Conservation (phyloP, 2,113 vertebrate genomes). For the Haemorhous mexicanus region DNA sequence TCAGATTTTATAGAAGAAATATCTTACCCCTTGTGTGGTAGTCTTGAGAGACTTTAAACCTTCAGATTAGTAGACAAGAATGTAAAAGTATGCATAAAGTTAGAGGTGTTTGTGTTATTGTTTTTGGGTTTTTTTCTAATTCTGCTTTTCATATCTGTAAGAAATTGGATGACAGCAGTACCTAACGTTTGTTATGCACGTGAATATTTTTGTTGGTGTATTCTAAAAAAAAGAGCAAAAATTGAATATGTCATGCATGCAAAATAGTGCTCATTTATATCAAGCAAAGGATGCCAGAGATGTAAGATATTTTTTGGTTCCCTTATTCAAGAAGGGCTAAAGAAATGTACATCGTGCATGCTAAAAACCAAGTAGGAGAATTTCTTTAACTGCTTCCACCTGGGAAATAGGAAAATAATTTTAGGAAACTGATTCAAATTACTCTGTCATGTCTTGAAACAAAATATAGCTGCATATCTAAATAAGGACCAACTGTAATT, state of each 20-base stretch:
- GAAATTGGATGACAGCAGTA: neutral
- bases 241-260: neutral
- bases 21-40: neutral
- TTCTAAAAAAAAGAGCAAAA: neutral
- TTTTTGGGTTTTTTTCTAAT: neutral
- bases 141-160: neutral
- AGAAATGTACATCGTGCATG: neutral
- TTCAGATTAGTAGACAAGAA: neutral
- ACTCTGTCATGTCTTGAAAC: neutral
- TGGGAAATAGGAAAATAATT: neutral
- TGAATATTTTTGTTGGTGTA: neutral
- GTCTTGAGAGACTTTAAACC: neutral
- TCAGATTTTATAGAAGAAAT: neutral
- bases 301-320: neutral
- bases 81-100: neutral
- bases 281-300: neutral
- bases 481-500: neutral
- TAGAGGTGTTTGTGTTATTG: accelerated
- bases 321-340: neutral
- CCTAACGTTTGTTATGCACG: neutral
- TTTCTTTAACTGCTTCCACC: neutral
- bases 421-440: neutral
- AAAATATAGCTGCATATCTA: neutral
- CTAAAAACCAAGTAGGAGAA: neutral
- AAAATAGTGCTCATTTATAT: neutral